Evolutionary conservation across 2,888 invertebrate genomes (phyloP).

Genomic region (Cosmopolites sordidus): DNA sequence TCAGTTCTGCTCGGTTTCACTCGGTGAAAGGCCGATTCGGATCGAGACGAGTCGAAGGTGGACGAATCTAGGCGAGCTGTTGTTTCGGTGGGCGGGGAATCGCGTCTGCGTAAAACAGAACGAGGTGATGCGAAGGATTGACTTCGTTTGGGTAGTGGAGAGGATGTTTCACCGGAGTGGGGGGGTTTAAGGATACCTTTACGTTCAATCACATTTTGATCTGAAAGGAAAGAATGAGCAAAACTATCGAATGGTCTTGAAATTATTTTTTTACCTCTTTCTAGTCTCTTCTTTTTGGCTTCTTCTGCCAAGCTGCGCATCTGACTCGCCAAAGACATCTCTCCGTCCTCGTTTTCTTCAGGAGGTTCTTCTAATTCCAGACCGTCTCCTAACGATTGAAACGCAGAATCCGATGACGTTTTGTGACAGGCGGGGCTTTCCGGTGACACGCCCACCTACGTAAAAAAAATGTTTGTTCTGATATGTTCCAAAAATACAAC

Average conservation of each 20-base stretch:
- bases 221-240: slow-evolving; percentile 2
- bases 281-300: slow-evolving; percentile 42
- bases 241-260: background rate
- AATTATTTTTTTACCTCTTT: slow-evolving; percentile 47
- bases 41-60: slow-evolving; percentile 6
- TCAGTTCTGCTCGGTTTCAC: slow-evolving; percentile 17
- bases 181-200: slow-evolving; percentile 29
- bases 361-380: slow-evolving; percentile 43
- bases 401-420: slow-evolving; percentile 55
- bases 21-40: slow-evolving; percentile 20
- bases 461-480: background rate
- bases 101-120: slow-evolving; percentile 31
- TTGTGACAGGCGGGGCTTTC: slow-evolving; percentile 53
- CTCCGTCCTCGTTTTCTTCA: slow-evolving; percentile 35
- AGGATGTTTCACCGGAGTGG: slow-evolving; percentile 1
- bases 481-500: background rate
- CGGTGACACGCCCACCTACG: slow-evolving; percentile 50
- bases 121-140: slow-evolving; percentile 29
- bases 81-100: slow-evolving; percentile 30
- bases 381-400: slow-evolving; percentile 49
- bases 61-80: slow-evolving; percentile 22
- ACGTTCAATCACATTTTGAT: slow-evolving; percentile 20
- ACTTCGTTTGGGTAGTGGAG: slow-evolving; percentile 16
- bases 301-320: slow-evolving; percentile 53
- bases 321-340: slow-evolving; percentile 41